Conservation (phyloP, 2,113 vertebrate species). For the Callorhinus ursinus region DNA sequence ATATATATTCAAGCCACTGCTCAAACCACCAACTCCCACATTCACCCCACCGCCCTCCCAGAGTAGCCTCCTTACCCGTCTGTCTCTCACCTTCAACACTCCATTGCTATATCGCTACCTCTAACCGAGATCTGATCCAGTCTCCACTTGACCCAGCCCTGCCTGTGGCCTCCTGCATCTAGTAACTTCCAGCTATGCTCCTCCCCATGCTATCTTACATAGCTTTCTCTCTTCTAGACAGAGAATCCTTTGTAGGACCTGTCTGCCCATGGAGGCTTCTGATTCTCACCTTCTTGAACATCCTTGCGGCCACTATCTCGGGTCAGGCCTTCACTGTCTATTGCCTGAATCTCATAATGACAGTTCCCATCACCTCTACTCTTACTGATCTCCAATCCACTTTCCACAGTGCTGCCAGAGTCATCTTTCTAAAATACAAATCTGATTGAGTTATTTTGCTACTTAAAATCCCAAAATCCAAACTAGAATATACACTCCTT, state of each 20-base stretch:
- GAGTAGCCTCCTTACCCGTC: not conserved
- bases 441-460: not conserved
- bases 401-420: not conserved
- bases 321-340: not conserved
- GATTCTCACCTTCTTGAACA: constrained; percentile 1
- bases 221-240: not conserved
- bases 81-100: not conserved
- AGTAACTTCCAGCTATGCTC: not conserved
- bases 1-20: not conserved
- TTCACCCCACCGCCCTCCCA: not conserved
- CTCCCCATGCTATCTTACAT: not conserved
- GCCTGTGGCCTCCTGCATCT: not conserved
- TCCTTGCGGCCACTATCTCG: not conserved
- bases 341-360: not conserved
- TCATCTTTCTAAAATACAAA: not conserved
- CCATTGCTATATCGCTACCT: not conserved
- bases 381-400: not conserved
- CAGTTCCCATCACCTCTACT: not conserved
- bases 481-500: not conserved
- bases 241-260: not conserved
- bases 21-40: not conserved
- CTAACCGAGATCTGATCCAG: not conserved
- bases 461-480: not conserved
- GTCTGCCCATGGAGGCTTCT: not conserved
- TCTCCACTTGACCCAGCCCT: not conserved